Evolutionary conservation across 2,113 vertebrate genomes (phyloP), one percentile per base, ranked within the genome.

Genomic region (Oryzias melastigma): DNA sequence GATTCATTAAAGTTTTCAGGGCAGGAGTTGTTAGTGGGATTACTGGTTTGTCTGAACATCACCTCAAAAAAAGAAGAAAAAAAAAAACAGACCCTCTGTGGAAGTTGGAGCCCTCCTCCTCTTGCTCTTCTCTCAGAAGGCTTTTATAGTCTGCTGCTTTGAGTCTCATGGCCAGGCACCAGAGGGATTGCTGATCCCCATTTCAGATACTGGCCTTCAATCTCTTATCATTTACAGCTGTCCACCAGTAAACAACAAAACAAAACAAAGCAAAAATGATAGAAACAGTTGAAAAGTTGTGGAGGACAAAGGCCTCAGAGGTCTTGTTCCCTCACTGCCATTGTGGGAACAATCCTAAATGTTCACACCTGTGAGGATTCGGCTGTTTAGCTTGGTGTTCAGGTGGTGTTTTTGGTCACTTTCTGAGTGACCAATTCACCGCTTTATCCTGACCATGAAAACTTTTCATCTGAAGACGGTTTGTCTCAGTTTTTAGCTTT

Each of bases 221-320:
- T 90, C 85, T 87, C 91, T 93, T 93, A 92, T 92, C 90, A 88
- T 90, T 87, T 91, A 89, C 87, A 89, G 88, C 90, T 91, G 89
- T 92, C 91, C 80, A 83, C 74, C 79, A 68, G 89, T 89, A 92
- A 92, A 91, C 90, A 92, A 89, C 87, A 75, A 82, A 90, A 90
- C 71, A 62, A 84, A 90, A 91, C 85, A 83, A 85, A 59, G 42
- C 3, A 42, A 87, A 89, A 90, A 87, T 84, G 71, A 85, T 84
- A 73, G 81, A 87, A 91, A 83, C 42, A 75, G 77, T 85, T 83
- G 83, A 88, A 85, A 80, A 65, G 44, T 14, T 14, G 35, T 24
- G 15, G 52, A 50, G 62, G 56, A 74, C 73, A 62, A 75, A 85
- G 74, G 85, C 73, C 72, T 55, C 10, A 42, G 79, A 80, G 71